A percentile compares a stretch with the other conserved stretches of the same genome.
phyloP scores from a whole-genome alignment of 2,797 vertebrate genomes.

The Onychomys leucogaster region DNA sequence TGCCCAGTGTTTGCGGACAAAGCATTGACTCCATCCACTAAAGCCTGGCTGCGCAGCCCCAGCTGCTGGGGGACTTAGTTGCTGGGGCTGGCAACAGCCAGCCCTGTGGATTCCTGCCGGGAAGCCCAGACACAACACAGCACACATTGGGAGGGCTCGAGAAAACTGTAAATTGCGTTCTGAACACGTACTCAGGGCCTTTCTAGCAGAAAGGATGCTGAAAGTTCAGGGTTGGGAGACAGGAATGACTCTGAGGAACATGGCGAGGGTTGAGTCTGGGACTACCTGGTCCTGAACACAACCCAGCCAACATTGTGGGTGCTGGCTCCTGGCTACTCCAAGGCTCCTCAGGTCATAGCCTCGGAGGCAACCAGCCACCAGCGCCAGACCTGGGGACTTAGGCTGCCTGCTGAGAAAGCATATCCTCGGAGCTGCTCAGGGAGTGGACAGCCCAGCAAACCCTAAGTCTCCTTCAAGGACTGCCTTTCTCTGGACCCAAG shows the following conservation, averaged over 20 bases:
- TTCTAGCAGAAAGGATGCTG: neutral
- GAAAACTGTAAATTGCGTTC: neutral
- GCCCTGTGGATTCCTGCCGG: accelerated
- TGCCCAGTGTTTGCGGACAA: slow-evolving; percentile 71
- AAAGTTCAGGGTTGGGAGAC: no score
- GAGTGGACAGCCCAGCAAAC: neutral
- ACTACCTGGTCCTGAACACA: no score
- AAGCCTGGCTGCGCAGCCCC: neutral
- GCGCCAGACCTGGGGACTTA: neutral
- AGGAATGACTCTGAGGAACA: neutral
- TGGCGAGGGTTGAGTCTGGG: neutral
- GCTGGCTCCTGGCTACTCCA: neutral
- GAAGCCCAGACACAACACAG: neutral
- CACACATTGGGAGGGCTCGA: accelerated
- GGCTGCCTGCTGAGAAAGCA: neutral
- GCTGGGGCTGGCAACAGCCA: neutral
- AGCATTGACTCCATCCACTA: neutral
- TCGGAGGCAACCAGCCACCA: neutral
- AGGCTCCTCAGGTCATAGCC: neutral
- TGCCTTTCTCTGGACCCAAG: neutral
- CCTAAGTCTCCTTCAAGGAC: neutral
- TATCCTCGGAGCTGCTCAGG: neutral
- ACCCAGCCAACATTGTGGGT: accelerated
- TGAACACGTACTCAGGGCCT: no score
- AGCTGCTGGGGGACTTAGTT: neutral